Evolutionary conservation across 2,888 invertebrate genomes (phyloP).

Genomic region (Nesidiocoris tenuis): DNA sequence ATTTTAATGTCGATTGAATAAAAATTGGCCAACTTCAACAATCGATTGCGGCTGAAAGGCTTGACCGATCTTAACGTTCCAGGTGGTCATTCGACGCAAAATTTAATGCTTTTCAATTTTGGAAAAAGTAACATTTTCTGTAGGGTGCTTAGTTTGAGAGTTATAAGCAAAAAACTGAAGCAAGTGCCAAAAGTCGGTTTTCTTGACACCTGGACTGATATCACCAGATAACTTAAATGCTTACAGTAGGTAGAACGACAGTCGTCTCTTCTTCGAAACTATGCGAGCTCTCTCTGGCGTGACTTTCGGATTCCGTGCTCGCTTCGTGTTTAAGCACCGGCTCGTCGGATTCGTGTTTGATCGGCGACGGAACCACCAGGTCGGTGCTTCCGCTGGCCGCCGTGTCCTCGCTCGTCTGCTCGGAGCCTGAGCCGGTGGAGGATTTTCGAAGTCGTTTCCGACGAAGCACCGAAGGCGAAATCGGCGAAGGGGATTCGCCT

Average conservation of each 20-base stretch:
- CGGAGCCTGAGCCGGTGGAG: conserved; percentile 64
- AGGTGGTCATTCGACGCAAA: too few species aligned
- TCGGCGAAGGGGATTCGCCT: conserved; percentile 56
- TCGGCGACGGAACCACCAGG: conserved; percentile 51
- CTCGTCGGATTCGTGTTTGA: conserved; percentile 55
- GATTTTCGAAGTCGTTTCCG: conserved; percentile 67
- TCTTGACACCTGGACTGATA: too few species aligned
- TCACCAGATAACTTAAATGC: too few species aligned
- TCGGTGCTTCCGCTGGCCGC: conserved; percentile 47
- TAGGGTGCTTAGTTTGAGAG: too few species aligned
- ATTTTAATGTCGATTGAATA: too few species aligned
- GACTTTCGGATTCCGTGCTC: conserved; percentile 56
- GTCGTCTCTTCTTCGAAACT: conserved; percentile 45
- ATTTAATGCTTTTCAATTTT: too few species aligned
- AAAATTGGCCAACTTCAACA: too few species aligned
- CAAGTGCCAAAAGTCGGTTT: too few species aligned
- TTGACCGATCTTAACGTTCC: too few species aligned
- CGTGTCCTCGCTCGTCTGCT: conserved; percentile 52
- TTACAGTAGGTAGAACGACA: conserved; percentile 31
- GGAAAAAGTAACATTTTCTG: too few species aligned
- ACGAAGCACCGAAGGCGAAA: conserved; percentile 62
- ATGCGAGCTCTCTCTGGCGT: conserved; percentile 42
- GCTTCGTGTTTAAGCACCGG: conserved; percentile 55
- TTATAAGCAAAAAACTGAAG: too few species aligned
- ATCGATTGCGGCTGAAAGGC: too few species aligned